Percentiles rank a stretch among this genome's conserved stretches.
Conservation (phyloP, 1,140 invertebrate genomes). For the Orchestia grillus region DNA sequence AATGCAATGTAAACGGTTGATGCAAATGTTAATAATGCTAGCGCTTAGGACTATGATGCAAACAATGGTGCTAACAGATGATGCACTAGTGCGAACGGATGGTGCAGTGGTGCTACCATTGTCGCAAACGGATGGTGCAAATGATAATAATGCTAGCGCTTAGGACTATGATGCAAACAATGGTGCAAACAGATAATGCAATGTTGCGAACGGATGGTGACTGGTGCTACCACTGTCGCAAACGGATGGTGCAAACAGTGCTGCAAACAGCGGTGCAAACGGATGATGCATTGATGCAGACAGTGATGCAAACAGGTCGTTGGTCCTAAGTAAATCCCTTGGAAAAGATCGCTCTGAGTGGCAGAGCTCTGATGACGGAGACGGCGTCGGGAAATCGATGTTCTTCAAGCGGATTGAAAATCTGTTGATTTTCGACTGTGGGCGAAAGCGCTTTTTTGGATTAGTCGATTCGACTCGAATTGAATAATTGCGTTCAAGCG, state of each 20-base stretch:
- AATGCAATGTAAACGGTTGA: no score
- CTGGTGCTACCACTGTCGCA: no score
- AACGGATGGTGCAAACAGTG: not conserved
- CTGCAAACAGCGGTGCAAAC: conserved; percentile 7
- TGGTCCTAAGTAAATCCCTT: not conserved
- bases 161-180: no score
- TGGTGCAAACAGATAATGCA: not conserved
- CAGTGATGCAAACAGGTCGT: no score
- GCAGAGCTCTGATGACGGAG: not conserved
- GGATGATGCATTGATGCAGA: not conserved
- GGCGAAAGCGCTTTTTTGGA: not conserved
- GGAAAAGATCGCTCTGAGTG: not conserved
- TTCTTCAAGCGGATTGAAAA: not conserved
- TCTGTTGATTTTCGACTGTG: not conserved
- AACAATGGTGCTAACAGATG: not conserved
- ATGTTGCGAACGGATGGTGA: no score
- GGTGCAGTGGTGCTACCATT: no score
- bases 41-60: conserved; percentile 33
- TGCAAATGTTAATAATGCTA: no score
- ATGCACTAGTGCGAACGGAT: not conserved
- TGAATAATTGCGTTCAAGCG: not conserved
- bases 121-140: not conserved
- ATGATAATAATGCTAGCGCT: no score
- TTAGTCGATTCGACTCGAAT: not conserved
- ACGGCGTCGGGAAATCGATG: not conserved